A percentile compares a stretch with the other conserved stretches of the same genome.
Evolutionary conservation across 2,113 vertebrate species (phyloP).

Genomic region (Marcusenius ussheri): DNA sequence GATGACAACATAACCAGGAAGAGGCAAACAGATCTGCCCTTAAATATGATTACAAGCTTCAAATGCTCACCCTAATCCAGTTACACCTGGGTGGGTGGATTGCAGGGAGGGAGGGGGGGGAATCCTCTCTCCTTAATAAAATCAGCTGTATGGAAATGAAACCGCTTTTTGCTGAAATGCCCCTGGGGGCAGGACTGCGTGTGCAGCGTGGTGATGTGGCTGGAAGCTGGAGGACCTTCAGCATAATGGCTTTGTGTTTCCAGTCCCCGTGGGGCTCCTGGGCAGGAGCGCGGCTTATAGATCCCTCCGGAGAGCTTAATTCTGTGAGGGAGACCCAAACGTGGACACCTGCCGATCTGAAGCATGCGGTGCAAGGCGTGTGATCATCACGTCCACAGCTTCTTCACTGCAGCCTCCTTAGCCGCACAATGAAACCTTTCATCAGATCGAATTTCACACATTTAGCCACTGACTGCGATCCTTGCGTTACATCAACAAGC

Average conservation of each 20-base stretch:
- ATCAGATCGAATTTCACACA: neutral
- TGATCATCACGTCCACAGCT: neutral
- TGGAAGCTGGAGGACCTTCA: no score
- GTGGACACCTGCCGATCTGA: neutral
- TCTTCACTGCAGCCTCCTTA: neutral
- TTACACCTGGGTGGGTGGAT: slow-evolving; percentile 30
- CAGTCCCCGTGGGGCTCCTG: neutral
- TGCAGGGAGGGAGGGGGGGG: slow-evolving; percentile 14
- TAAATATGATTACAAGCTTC: slow-evolving; percentile 49
- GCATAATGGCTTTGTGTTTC: neutral
- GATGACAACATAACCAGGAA: slow-evolving; percentile 20
- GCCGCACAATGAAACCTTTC: neutral
- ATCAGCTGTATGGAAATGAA: slow-evolving; percentile 34
- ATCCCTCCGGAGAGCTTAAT: neutral
- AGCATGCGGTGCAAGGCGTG: neutral
- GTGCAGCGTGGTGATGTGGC: neutral
- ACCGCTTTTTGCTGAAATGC: slow-evolving; percentile 23
- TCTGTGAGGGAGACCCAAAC: neutral
- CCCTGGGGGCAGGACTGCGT: neutral
- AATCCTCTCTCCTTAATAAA: slow-evolving; percentile 39
- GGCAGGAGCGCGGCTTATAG: neutral
- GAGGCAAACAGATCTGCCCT: slow-evolving; percentile 32
- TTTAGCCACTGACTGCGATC: neutral
- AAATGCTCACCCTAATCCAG: slow-evolving; percentile 48
- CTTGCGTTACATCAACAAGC: neutral